phyloP scores from a whole-genome alignment of 2,797 vertebrate genomes.

The Austrolebias charrua region DNA sequence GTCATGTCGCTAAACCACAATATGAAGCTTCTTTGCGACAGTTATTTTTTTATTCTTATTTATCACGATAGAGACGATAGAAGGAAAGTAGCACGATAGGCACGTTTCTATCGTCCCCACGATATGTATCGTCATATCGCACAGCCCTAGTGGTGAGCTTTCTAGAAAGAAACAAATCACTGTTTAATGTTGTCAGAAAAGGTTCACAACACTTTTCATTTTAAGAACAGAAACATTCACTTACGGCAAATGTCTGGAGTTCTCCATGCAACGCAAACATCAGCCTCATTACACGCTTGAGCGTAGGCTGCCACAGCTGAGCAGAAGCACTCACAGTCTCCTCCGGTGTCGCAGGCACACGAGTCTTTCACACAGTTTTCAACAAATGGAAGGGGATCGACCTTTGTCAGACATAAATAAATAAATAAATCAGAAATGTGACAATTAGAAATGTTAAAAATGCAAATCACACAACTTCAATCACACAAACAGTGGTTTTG shows the following conservation, averaged over 20 bases:
- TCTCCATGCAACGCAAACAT: slow-evolving; percentile 82
- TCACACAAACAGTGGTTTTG: not conserved
- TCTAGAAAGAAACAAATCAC: no score
- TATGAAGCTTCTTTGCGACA: no score
- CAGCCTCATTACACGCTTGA: slow-evolving; percentile 81
- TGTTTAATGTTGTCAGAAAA: not conserved
- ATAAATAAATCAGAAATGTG: not conserved
- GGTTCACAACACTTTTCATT: no score
- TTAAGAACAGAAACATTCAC: slow-evolving; percentile 35
- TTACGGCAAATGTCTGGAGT: slow-evolving; percentile 84
- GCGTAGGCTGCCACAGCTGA: slow-evolving; percentile 83
- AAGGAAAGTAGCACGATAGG: no score
- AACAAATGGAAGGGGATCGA: slow-evolving; percentile 66
- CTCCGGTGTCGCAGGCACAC: slow-evolving; percentile 82
- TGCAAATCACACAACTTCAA: not conserved
- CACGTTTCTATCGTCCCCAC: no score
- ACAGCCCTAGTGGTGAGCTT: no score
- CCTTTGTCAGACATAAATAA: slow-evolving; percentile 63
- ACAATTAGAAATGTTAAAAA: not conserved
- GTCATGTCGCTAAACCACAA: no score
- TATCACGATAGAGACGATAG: no score
- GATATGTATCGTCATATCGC: no score
- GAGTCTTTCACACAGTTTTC: slow-evolving; percentile 84
- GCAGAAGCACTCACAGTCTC: slow-evolving; percentile 86
- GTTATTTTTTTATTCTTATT: no score